Evolutionary conservation across 2,888 invertebrate genomes (phyloP).

Genomic region (Nymphalis c-album): DNA sequence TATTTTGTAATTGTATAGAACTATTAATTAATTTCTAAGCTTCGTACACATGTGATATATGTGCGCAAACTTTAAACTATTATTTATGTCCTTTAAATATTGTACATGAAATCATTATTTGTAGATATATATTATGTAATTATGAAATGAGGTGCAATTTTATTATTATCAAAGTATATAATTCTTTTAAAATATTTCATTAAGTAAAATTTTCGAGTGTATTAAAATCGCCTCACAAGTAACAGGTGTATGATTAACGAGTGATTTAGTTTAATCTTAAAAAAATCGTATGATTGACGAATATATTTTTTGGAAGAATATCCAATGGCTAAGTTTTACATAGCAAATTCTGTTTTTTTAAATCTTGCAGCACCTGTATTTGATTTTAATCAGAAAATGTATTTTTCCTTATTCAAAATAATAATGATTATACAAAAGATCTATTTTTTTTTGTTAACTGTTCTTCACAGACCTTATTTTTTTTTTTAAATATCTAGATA

Average conservation of each 20-base stretch:
- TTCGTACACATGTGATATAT: constrained; percentile 12
- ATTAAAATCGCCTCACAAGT: neutral
- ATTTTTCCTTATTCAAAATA: no score
- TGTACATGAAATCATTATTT: neutral
- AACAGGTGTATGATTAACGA: neutral
- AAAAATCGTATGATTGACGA: no score
- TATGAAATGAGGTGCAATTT: constrained; percentile 1
- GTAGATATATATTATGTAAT: neutral
- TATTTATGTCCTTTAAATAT: constrained; percentile 1
- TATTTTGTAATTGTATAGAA: constrained; percentile 4
- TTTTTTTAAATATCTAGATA: no score
- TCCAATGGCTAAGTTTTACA: no score
- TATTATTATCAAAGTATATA: neutral
- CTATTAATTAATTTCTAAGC: neutral
- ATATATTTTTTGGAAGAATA: no score
- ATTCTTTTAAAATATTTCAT: neutral
- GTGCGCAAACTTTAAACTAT: constrained; percentile 12
- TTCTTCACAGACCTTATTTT: no score
- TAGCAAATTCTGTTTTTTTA: no score
- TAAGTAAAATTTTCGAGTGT: neutral
- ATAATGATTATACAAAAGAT: no score
- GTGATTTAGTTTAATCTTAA: no score
- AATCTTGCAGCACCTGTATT: no score
- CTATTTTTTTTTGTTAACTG: no score
- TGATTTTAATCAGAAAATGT: no score